Conservation (phyloP, 2,113 vertebrate species). For the Quiscalus mexicanus region DNA sequence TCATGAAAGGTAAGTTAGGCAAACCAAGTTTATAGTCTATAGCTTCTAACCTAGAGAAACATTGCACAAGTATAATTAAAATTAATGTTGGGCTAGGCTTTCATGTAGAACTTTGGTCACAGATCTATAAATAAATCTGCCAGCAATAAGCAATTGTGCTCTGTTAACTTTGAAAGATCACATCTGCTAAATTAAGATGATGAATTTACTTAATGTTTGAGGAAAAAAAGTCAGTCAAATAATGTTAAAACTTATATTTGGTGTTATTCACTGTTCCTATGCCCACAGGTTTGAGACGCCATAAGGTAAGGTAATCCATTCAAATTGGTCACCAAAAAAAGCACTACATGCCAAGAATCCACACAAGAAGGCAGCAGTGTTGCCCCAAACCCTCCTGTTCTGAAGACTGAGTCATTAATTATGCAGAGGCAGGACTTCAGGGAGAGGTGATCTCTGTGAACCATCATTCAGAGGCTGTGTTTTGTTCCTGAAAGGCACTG, state of each 20-base stretch:
- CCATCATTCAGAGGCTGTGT: background rate
- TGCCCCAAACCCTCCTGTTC: background rate
- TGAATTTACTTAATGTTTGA: background rate
- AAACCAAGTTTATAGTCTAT: background rate
- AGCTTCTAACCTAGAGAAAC: background rate
- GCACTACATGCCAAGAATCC: background rate
- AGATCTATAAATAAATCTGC: background rate
- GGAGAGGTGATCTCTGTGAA: background rate
- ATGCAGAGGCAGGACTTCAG: background rate
- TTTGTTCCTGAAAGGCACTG: background rate
- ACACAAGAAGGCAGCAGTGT: background rate
- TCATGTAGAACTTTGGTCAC: background rate
- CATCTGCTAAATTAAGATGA: background rate
- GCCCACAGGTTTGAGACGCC: background rate
- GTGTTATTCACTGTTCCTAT: background rate
- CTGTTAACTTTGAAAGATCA: background rate
- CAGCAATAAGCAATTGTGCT: background rate
- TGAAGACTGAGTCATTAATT: background rate
- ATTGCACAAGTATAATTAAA: background rate
- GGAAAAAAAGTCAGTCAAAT: background rate
- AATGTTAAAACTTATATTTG: background rate
- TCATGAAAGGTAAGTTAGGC: background rate
- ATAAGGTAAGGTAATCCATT: background rate
- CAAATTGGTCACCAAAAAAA: background rate
- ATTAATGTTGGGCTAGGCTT: background rate